Conservation (phyloP, 2,888 invertebrate genomes). For the Nemurella pictetii region DNA sequence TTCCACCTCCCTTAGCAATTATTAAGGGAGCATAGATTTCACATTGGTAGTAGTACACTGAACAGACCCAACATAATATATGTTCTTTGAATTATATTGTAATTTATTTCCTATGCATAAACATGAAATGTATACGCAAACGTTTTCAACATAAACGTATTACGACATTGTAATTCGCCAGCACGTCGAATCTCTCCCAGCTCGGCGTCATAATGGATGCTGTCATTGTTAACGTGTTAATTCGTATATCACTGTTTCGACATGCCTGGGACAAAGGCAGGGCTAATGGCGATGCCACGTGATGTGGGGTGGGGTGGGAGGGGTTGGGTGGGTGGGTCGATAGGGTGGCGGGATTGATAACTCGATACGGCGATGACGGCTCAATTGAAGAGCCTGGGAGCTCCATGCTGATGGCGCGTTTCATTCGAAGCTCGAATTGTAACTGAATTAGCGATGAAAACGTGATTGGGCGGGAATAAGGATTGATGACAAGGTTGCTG, state of each 20-base stretch:
- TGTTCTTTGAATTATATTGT: too few species aligned
- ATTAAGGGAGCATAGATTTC: too few species aligned
- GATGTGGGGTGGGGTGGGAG: not conserved
- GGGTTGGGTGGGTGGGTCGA: slow-evolving; percentile 1
- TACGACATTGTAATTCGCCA: not conserved
- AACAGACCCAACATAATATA: too few species aligned
- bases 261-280: not conserved
- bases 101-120: too few species aligned
- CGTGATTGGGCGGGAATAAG: not conserved
- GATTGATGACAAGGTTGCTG: not conserved
- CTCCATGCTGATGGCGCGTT: not conserved
- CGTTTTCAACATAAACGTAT: too few species aligned
- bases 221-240: slow-evolving; percentile 22
- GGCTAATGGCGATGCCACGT: not conserved
- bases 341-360: not conserved
- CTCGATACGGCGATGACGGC: not conserved
- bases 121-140: too few species aligned
- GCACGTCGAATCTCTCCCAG: not conserved
- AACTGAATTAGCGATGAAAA: not conserved
- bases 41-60: too few species aligned
- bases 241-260: slow-evolving; percentile 27
- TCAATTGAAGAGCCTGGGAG: not conserved
- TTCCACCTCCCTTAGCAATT: too few species aligned
- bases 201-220: not conserved
- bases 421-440: not conserved